phyloP scores from a whole-genome alignment of 1,140 invertebrate genomes.

The Caenorhabditis latens region DNA sequence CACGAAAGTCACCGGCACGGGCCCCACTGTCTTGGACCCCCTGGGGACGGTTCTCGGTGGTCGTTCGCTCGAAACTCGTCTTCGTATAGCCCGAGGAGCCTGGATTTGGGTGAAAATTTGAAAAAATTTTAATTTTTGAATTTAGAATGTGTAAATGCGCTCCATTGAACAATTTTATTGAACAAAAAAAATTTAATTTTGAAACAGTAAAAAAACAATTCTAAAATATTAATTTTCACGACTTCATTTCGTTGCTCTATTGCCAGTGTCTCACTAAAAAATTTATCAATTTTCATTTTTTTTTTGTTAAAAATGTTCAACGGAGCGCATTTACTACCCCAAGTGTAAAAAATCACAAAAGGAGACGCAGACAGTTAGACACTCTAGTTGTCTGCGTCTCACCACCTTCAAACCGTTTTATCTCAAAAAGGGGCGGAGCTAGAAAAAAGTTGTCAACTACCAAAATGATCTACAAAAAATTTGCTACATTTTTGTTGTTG shows the following conservation, averaged over 20 bases:
- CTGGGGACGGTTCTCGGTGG: neutral
- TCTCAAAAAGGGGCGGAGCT: no score
- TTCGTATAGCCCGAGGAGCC: slow-evolving; percentile 4
- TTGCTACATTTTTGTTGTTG: no score
- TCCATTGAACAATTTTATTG: slow-evolving; percentile 16
- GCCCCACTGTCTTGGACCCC: neutral
- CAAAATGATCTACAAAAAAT: neutral
- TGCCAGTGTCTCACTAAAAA: neutral
- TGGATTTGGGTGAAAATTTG: neutral
- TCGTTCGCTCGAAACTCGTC: slow-evolving; percentile 46
- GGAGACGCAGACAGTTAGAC: no score
- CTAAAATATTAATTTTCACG: neutral
- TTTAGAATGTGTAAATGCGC: neutral
- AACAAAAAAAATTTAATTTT: neutral
- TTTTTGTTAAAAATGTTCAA: neutral
- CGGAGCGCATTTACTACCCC: slow-evolving; percentile 6
- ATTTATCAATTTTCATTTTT: neutral
- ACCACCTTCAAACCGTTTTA: no score
- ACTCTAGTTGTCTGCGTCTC: no score
- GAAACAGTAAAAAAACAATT: neutral
- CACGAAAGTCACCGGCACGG: slow-evolving; percentile 1
- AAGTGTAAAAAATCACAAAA: no score
- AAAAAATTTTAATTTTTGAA: neutral
- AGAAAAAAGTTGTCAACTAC: no score
- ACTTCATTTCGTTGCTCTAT: neutral